These are phyloP conservation scores for Paratilapia polleni DNA, from an alignment of 2,113 vertebrate species.

Conservation along the genomic window DNA sequence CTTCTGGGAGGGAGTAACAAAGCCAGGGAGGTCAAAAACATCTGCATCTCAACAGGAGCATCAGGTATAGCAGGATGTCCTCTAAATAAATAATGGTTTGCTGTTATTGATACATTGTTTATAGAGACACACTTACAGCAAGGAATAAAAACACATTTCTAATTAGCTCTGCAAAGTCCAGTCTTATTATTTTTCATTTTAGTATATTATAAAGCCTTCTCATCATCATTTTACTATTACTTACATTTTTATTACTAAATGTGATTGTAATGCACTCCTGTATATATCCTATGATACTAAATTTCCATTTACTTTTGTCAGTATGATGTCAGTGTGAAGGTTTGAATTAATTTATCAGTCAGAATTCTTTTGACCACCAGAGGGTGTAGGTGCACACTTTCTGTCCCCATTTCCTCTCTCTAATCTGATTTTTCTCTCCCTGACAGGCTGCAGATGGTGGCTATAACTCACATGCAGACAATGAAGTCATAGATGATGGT, in stretches of 20 bases:
- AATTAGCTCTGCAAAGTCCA: neutral
- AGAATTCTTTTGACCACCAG: constrained; percentile 1
- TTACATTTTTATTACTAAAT: neutral
- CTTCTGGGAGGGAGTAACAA: constrained; percentile 77
- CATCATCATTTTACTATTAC: neutral
- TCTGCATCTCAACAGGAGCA: constrained; percentile 43
- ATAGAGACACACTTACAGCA: neutral
- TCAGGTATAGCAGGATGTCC: constrained; percentile 45
- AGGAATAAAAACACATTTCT: neutral
- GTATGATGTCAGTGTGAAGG: neutral
- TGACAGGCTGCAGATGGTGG: constrained; percentile 56
- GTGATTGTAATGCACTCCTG: neutral
- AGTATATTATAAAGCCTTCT: neutral
- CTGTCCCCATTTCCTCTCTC: neutral
- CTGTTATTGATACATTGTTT: too few relatives aligned
- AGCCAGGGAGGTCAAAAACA: constrained; percentile 44
- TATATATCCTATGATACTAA: neutral
- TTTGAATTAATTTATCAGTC: neutral
- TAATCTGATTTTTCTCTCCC: neutral
- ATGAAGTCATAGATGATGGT: constrained; percentile 70
- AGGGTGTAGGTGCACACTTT: neutral
- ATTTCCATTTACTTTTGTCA: neutral
- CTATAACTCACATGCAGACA: constrained; percentile 42
- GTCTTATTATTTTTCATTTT: neutral
- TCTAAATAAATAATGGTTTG: too few relatives aligned